A percentile compares a stretch with the other conserved stretches of the same genome.
These are phyloP conservation scores for Apostichopus californicus DNA, from an alignment of 35 echinoderm and acorn worm species.

Conservation along the genomic window DNA sequence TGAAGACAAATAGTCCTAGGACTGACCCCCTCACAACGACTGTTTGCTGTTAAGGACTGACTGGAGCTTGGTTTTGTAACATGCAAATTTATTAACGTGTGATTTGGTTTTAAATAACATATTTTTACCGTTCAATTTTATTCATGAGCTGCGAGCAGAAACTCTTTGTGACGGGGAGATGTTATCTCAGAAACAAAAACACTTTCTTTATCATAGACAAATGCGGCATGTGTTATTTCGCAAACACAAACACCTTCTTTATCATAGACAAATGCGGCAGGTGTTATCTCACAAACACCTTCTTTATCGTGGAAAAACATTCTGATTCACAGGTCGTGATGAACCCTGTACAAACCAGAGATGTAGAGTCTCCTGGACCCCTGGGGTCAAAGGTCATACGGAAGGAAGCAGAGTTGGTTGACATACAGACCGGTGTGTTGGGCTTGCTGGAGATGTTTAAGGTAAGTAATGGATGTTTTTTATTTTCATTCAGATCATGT, in stretches of 20 bases:
- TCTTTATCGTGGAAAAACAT: neutral
- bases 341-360: neutral
- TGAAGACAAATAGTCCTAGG: accelerated
- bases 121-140: accelerated
- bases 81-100: too few species aligned
- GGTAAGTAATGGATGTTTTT: constrained; percentile 31
- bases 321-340: neutral
- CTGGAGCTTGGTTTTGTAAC: too few species aligned
- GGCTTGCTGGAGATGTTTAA: constrained; percentile 82
- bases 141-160: accelerated
- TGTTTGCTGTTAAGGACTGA: too few species aligned
- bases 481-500: neutral
- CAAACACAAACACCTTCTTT: too few species aligned
- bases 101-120: too few species aligned
- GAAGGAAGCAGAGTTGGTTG: constrained; percentile 68
- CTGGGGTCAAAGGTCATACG: neutral
- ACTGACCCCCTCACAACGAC: accelerated
- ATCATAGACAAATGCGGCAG: too few species aligned
- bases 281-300: too few species aligned
- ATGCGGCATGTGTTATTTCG: too few species aligned
- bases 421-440: constrained; percentile 73
- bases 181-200: too few species aligned
- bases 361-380: neutral
- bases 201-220: too few species aligned
- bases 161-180: too few species aligned